Evolutionary conservation across 2,113 vertebrate genomes (phyloP).

Genomic region (Cyphomyrus plagiostoma): DNA sequence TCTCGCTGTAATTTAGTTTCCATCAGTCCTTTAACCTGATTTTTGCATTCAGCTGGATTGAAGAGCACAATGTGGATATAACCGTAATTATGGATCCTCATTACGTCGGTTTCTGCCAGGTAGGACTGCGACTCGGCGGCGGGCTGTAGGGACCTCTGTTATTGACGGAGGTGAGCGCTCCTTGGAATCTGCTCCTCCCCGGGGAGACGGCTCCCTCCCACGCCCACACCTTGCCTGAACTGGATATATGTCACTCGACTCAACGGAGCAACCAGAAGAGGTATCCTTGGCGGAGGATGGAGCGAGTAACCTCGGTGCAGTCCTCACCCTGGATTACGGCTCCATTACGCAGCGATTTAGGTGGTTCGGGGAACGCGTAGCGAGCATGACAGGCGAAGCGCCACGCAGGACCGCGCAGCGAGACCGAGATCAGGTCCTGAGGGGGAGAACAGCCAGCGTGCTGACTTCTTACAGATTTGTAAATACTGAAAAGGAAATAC

Average conservation of each 20-base stretch:
- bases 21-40: conserved; percentile 48
- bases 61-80: background rate
- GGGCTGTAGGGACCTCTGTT: background rate
- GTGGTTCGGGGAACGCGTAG: conserved; percentile 27
- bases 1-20: conserved; percentile 38
- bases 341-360: conserved; percentile 50
- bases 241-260: conserved; percentile 28
- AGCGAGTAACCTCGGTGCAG: conserved; percentile 53
- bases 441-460: background rate
- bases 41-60: background rate
- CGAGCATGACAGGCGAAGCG: background rate
- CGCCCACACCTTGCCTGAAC: conserved; percentile 13
- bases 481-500: background rate
- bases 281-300: conserved; percentile 47
- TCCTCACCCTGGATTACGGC: conserved; percentile 57
- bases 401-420: background rate
- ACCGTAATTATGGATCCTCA: background rate
- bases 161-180: background rate
- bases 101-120: background rate
- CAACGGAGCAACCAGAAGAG: conserved; percentile 51
- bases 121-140: background rate
- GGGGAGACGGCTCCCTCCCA: background rate
- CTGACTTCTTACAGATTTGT: background rate
- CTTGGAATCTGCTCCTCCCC: background rate
- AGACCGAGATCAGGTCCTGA: background rate